These are phyloP conservation scores for Lasiurus cinereus DNA, from an alignment of 2,113 vertebrate genomes.

Conservation along the genomic window DNA sequence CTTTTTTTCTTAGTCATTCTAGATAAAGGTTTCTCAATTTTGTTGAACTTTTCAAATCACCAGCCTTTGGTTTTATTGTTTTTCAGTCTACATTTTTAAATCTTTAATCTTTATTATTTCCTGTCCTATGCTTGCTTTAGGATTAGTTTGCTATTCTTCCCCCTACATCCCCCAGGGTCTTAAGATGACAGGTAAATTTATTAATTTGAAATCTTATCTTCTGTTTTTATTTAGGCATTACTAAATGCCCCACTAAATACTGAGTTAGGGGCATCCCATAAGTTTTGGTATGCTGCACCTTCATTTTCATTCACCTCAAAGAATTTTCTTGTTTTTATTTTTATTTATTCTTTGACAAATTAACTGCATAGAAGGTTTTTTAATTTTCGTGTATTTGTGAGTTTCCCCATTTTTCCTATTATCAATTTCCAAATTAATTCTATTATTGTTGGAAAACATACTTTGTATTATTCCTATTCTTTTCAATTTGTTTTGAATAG, in stretches of 20 bases:
- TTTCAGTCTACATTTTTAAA: not conserved
- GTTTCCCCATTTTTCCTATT: not conserved
- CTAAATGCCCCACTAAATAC: not conserved
- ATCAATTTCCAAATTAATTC: not conserved
- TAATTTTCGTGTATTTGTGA: not conserved
- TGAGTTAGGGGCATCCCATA: not conserved
- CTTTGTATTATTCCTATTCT: not conserved
- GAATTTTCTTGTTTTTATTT: not conserved
- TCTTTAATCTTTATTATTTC: not conserved
- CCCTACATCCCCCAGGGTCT: not conserved
- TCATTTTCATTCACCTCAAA: constrained; percentile 10
- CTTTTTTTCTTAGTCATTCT: not conserved
- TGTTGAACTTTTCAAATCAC: not conserved
- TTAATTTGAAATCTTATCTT: not conserved
- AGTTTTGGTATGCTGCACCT: not conserved
- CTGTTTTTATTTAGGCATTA: not conserved
- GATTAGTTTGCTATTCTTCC: not conserved
- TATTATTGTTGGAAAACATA: not conserved
- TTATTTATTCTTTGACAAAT: not conserved
- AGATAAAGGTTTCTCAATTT: not conserved
- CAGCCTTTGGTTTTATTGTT: not conserved
- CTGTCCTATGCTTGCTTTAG: not conserved
- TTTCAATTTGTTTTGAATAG: constrained; percentile 30
- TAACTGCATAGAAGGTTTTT: not conserved
- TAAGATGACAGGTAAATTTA: not conserved